Conservation (phyloP, 2,888 invertebrate genomes). For the Augiades crinisus region DNA sequence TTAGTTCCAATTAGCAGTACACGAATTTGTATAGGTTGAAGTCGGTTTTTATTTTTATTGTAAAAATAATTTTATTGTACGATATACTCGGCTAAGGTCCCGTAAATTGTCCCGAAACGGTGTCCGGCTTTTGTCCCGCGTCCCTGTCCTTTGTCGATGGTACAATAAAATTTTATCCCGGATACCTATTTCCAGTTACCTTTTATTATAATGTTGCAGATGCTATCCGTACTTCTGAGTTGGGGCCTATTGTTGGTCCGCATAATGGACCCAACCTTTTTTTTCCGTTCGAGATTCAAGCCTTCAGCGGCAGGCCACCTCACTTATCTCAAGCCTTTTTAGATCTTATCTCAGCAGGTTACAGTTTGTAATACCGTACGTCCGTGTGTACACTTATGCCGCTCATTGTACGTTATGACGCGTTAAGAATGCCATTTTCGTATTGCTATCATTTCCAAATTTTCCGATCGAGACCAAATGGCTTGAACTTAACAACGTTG, state of each 20-base stretch:
- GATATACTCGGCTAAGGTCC: constrained; percentile 11
- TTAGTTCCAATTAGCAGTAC: too few relatives aligned
- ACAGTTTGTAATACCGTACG: constrained; percentile 3
- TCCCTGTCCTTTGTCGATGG: constrained; percentile 63
- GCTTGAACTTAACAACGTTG: background rate
- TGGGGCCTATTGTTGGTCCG: constrained; percentile 56
- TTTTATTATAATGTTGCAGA: constrained; percentile 78
- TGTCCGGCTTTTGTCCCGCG: constrained; percentile 36
- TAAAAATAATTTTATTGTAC: constrained; percentile 11
- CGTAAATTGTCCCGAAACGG: constrained; percentile 26
- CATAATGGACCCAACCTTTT: constrained; percentile 71
- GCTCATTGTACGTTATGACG: constrained; percentile 18
- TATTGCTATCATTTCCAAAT: background rate
- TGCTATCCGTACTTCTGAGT: constrained; percentile 24
- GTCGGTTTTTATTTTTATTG: too few relatives aligned
- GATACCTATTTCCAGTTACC: constrained; percentile 77
- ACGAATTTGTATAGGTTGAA: too few relatives aligned
- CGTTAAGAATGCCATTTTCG: constrained; percentile 8
- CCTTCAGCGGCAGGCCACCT: constrained; percentile 22
- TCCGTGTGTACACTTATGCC: background rate
- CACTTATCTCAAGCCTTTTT: constrained; percentile 15
- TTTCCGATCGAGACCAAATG: constrained; percentile 8
- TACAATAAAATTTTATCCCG: constrained; percentile 77
- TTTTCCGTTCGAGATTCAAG: constrained; percentile 66
- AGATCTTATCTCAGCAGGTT: constrained; percentile 31